Evolutionary conservation across 2,797 vertebrate species (phyloP).

Genomic region (Tamandua tetradactyla): DNA sequence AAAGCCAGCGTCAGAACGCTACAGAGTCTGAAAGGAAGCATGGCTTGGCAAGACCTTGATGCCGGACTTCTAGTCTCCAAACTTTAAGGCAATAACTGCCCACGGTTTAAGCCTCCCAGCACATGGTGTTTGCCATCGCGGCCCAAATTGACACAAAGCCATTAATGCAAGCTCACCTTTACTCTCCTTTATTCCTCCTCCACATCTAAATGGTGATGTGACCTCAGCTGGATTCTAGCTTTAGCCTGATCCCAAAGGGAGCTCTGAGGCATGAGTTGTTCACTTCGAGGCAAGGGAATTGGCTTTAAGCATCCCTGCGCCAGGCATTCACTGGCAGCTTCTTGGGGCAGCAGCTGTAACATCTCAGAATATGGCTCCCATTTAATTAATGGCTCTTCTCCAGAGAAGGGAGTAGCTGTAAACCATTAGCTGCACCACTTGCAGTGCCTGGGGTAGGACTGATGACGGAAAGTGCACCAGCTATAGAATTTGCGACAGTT

Average conservation of each 20-base stretch:
- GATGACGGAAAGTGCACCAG: background rate
- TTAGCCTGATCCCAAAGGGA: background rate
- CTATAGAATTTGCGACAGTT: background rate
- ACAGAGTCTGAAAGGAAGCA: too few relatives aligned
- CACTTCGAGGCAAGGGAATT: background rate
- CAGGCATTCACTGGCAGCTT: background rate
- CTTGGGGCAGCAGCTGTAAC: background rate
- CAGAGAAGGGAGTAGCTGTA: background rate
- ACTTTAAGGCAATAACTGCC: too few relatives aligned
- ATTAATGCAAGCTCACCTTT: background rate
- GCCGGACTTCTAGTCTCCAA: too few relatives aligned
- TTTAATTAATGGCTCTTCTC: background rate
- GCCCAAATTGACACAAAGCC: too few relatives aligned
- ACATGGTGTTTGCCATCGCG: too few relatives aligned
- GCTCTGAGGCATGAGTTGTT: background rate
- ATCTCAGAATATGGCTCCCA: background rate
- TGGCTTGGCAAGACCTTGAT: too few relatives aligned
- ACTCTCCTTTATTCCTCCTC: background rate
- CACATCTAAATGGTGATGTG: background rate
- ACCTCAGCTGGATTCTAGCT: background rate
- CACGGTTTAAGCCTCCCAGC: too few relatives aligned
- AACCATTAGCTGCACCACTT: background rate
- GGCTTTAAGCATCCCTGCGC: background rate
- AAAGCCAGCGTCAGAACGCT: too few relatives aligned
- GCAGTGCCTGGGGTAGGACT: background rate